These are phyloP conservation scores for Holothuria glaberrima DNA, from an alignment of 35 echinoderm and acorn worm species.

Conservation along the genomic window DNA sequence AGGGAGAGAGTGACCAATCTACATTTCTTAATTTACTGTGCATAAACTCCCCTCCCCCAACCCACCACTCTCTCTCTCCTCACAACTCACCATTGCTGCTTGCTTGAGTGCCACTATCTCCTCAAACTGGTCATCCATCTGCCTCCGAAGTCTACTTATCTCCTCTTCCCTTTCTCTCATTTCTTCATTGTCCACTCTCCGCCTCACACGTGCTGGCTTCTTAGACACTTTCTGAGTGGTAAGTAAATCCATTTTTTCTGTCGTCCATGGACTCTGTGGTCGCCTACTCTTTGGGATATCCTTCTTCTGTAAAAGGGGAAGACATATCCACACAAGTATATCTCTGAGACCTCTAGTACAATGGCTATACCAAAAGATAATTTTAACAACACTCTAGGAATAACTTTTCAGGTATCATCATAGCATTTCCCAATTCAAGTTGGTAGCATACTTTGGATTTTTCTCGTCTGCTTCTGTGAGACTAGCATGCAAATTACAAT, in stretches of 20 bases:
- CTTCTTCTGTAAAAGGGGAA: not conserved
- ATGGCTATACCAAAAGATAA: no score
- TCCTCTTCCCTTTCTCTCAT: conserved; percentile 53
- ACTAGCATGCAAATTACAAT: no score
- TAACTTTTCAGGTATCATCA: no score
- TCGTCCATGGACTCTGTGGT: conserved; percentile 55
- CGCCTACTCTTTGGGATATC: not conserved
- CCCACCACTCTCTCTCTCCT: not conserved
- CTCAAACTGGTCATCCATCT: conserved; percentile 79
- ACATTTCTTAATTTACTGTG: no score
- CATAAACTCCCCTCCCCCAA: no score
- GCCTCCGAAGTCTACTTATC: conserved; percentile 34
- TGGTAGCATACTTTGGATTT: no score
- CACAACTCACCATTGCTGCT: conserved; percentile 69
- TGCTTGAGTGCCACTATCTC: conserved; percentile 84
- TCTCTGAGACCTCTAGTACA: no score
- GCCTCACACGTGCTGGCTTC: conserved; percentile 2
- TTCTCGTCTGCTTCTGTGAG: no score
- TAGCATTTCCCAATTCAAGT: no score
- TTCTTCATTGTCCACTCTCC: not conserved
- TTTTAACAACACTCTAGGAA: no score
- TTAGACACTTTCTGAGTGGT: not conserved
- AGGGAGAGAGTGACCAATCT: no score
- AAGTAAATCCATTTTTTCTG: conserved; percentile 52
- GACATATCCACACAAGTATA: no score